Evolutionary conservation across 2,797 vertebrate genomes (phyloP).

Genomic region (Sebastes nivosus): DNA sequence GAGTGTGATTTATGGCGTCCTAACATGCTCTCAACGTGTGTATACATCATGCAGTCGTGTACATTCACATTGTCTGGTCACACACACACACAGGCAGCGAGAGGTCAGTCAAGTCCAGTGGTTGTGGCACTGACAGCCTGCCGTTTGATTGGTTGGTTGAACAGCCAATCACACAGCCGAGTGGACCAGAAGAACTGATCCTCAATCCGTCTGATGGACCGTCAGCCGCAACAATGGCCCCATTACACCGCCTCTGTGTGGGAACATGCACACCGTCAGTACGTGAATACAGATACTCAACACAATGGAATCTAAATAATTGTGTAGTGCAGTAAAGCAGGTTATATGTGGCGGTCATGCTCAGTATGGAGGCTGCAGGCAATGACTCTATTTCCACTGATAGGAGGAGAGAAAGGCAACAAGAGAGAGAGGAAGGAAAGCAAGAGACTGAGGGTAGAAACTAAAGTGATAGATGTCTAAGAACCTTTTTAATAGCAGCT

Average conservation of each 20-base stretch:
- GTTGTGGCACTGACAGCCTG: background rate
- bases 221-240: background rate
- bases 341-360: background rate
- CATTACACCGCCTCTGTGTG: background rate
- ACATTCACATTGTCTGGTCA: background rate
- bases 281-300: background rate
- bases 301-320: background rate
- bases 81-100: background rate
- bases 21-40: background rate
- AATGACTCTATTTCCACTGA: background rate
- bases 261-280: background rate
- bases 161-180: conserved; percentile 34
- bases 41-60: background rate
- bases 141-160: conserved; percentile 22
- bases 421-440: background rate
- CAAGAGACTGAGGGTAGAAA: rapidly evolving
- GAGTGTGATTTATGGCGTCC: background rate
- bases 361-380: background rate
- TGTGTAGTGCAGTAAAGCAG: background rate
- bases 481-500: background rate
- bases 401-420: background rate
- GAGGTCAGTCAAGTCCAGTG: background rate
- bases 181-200: conserved; percentile 27
- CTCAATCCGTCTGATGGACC: conserved; percentile 21
- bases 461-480: background rate